Conservation (phyloP, 2,888 invertebrate genomes). For the Chloromyia formosa region DNA sequence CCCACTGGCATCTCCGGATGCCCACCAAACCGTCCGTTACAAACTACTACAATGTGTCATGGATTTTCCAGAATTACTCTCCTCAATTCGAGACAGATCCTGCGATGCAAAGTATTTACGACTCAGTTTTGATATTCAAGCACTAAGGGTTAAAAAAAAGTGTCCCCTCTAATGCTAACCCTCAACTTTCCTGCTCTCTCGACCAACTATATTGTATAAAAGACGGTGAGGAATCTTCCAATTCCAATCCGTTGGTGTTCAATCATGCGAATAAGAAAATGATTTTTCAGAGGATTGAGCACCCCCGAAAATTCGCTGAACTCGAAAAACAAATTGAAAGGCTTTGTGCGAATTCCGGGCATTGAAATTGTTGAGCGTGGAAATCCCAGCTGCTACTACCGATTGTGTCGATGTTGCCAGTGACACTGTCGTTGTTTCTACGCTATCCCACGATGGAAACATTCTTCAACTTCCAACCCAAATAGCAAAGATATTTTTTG, state of each 20-base stretch:
- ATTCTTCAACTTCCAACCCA: conserved; percentile 22
- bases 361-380: neutral
- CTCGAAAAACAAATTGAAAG: conserved; percentile 48
- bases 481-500: conserved; percentile 9
- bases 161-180: neutral
- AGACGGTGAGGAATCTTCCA: conserved; percentile 17
- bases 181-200: neutral
- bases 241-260: conserved; percentile 47
- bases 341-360: conserved; percentile 28
- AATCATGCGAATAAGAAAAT: conserved; percentile 47
- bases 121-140: no score
- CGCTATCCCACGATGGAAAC: conserved; percentile 9
- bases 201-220: neutral
- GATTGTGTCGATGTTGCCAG: no score
- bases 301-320: conserved; percentile 41
- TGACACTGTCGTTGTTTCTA: neutral
- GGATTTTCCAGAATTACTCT: no score
- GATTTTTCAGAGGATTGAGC: conserved; percentile 47
- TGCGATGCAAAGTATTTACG: no score
- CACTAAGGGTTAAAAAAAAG: neutral
- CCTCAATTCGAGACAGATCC: no score
- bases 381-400: conserved; percentile 18
- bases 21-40: no score
- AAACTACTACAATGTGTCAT: no score
- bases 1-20: no score